Evolutionary conservation across 2,797 vertebrate species (phyloP), one percentile per base, ranked within the genome.

Genomic region (Diplodus puntazzo): DNA sequence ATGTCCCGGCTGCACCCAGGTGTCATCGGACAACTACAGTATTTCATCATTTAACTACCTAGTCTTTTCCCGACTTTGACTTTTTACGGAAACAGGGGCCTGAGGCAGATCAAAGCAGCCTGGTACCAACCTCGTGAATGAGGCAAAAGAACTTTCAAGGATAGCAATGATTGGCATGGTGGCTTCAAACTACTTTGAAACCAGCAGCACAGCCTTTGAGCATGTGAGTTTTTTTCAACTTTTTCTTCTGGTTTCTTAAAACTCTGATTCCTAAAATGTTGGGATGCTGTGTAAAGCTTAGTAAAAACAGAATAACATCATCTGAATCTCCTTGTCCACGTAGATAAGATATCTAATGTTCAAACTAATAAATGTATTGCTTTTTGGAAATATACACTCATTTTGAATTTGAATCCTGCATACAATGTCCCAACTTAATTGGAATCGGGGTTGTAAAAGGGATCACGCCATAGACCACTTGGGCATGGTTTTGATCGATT

Each of bases 91-190:
- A 75, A 62, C 18, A n/a, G 13, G n/a, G 3, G 34, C 42, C 25
- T 53, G 74, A 72, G 5, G 53, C 39, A 42, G 48, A 70, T 83
- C 17, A 73, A 76, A 83, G 53, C 17, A 52, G 54, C 9, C 2
- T 50, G 34, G 49, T 53, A 58, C 21, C 55, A 53, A 49, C 55
- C 54, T 75, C 5, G 30, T 66, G 42, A 18, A 34, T 0, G 17
- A 45, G 23, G 60, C 53, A 68, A 59, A 48, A 68, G 39, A 23
- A 52, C 13, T 34, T 25, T 73, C 42, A 59, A 30, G 12, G 14
- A 34, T 18, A 30, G 8, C 25, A 65, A 63, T 61, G 43, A 68
- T 3, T 52, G 68, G 45, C 43, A 16, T 39, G 17, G 11, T 9
- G 42, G 43, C n/a, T 65, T 65, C 49, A 58, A 67, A 68, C 23